Evolutionary conservation across 1,140 invertebrate species (phyloP).

Genomic region (Pogonognathellus flavescens): DNA sequence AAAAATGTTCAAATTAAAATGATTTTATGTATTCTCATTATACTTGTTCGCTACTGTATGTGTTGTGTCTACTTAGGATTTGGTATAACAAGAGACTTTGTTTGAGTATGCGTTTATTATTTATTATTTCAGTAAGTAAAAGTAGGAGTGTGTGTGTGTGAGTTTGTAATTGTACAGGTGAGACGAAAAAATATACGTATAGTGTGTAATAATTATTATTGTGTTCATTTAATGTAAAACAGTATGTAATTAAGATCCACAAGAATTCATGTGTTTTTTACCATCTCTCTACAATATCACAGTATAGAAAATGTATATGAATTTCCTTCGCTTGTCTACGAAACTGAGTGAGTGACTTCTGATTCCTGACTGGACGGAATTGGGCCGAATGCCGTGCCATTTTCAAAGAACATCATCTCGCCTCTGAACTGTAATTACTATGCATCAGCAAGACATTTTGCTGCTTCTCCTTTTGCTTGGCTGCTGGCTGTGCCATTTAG

Average conservation of each 20-base stretch:
- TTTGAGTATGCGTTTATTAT: background rate
- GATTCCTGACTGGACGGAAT: conserved; percentile 3
- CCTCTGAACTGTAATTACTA: conserved; percentile 44
- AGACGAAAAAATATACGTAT: background rate
- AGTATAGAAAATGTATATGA: background rate
- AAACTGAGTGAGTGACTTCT: background rate
- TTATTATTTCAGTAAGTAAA: background rate
- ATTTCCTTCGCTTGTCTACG: background rate
- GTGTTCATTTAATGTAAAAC: conserved; percentile 11
- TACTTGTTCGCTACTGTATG: background rate
- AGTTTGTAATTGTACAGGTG: background rate
- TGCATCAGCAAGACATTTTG: conserved; percentile 46
- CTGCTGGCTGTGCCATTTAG: conserved; percentile 33
- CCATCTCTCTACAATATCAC: background rate
- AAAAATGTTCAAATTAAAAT: too few relatives aligned
- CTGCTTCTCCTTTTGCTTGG: conserved; percentile 31
- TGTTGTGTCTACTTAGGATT: too few relatives aligned
- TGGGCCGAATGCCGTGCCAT: conserved; percentile 25
- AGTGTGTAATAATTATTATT: conserved; percentile 3
- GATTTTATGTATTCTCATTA: too few relatives aligned
- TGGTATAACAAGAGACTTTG: background rate
- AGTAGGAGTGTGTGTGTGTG: background rate
- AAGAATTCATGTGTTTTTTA: background rate
- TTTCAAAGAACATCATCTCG: conserved; percentile 44
- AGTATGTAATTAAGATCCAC: background rate